Conservation (phyloP, 2,797 vertebrate species). For the Gobio occitaniae region DNA sequence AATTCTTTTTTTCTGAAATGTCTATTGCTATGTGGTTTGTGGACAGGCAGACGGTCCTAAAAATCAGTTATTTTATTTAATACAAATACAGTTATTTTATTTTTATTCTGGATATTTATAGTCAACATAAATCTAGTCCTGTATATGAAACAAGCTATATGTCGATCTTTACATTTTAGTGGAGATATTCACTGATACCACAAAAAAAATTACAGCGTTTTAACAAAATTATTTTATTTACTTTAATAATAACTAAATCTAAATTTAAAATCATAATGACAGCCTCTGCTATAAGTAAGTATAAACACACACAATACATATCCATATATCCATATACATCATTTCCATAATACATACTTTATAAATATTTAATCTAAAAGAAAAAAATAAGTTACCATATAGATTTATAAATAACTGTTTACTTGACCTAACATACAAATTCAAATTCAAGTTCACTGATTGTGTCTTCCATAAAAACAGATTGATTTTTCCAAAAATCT, state of each 20-base stretch:
- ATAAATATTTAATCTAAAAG: background rate
- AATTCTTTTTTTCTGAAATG: background rate
- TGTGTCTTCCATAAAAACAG: background rate
- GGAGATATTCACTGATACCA: background rate
- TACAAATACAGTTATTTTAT: background rate
- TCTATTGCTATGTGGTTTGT: background rate
- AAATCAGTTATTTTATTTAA: background rate
- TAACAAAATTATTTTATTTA: background rate
- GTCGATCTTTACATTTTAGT: background rate
- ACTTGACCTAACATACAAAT: background rate
- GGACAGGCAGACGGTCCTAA: background rate
- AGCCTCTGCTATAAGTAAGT: background rate
- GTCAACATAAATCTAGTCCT: background rate
- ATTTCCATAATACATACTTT: background rate
- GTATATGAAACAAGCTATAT: background rate
- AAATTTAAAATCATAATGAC: background rate
- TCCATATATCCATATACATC: background rate
- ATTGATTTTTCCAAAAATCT: background rate
- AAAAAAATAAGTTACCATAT: background rate
- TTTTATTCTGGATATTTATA: background rate
- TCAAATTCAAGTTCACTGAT: background rate
- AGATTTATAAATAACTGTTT: background rate
- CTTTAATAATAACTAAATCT: background rate
- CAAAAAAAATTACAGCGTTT: background rate
- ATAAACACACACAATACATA: no score